Percentiles rank a stretch among this genome's conserved stretches.
These are phyloP conservation scores for Eupithecia tripunctaria DNA, from an alignment of 2,888 invertebrate species.

Conservation along the genomic window DNA sequence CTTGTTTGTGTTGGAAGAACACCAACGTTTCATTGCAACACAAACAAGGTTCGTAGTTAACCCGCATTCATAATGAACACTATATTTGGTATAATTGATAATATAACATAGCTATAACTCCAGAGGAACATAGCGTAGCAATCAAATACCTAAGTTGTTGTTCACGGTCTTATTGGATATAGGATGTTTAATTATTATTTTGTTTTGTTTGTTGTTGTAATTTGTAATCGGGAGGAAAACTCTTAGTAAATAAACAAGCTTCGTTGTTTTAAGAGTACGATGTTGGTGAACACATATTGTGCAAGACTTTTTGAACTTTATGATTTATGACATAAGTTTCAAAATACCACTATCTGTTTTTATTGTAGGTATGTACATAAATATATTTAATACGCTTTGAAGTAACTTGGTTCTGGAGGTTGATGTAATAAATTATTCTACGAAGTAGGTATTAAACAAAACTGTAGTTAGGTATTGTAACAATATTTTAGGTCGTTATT, in stretches of 20 bases:
- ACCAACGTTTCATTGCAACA: too few relatives aligned
- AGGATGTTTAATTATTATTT: not conserved
- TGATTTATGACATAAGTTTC: conserved; percentile 1
- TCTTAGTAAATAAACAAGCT: conserved; percentile 27
- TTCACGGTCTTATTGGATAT: not conserved
- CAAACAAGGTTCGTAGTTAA: too few relatives aligned
- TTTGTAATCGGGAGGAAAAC: conserved; percentile 44
- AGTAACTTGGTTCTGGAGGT: not conserved
- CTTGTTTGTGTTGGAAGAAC: too few relatives aligned
- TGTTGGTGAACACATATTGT: conserved; percentile 26
- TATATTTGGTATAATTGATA: too few relatives aligned
- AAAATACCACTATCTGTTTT: not conserved
- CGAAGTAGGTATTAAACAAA: not conserved
- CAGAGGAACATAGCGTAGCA: not conserved
- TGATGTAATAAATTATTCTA: not conserved
- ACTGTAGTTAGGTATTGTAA: not conserved
- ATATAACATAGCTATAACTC: not conserved
- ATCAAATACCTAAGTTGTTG: not conserved
- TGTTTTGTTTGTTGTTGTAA: conserved; percentile 5
- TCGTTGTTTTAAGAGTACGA: conserved; percentile 12
- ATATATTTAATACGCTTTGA: not conserved
- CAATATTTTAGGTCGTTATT: not conserved
- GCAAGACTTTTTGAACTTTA: conserved; percentile 2
- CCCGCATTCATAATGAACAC: too few relatives aligned
- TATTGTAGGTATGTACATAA: not conserved